Conservation (phyloP, 2,797 vertebrate genomes). For the Propithecus deckenii region DNA sequence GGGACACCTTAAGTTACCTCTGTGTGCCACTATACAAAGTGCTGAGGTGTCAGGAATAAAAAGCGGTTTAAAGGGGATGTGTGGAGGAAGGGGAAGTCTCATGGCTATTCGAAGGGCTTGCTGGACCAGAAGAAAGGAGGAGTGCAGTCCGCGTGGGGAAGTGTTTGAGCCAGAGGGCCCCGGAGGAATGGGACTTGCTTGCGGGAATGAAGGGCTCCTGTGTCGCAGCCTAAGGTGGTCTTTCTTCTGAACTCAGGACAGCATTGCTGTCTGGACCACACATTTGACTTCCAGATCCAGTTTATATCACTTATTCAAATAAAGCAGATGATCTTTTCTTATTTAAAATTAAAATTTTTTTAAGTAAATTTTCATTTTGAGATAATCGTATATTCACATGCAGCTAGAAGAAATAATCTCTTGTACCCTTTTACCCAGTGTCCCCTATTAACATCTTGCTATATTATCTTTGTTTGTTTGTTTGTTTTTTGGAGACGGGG, state of each 20-base stretch:
- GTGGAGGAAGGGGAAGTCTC: not conserved
- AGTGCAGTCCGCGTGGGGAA: not conserved
- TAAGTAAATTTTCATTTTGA: not conserved
- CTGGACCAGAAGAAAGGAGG: not conserved
- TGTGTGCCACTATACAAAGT: not conserved
- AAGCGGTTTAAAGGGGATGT: not conserved
- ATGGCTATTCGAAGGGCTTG: not conserved
- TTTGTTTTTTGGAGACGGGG: not conserved
- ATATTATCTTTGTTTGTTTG: not conserved
- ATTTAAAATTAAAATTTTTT: not conserved
- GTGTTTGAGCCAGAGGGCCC: not conserved
- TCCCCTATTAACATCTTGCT: not conserved
- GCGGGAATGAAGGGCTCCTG: too few species aligned
- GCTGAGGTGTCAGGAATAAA: not conserved
- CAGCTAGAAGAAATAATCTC: not conserved
- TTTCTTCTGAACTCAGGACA: not conserved
- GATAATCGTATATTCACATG: not conserved
- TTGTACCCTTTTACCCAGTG: not conserved
- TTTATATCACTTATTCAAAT: slow-evolving; percentile 10
- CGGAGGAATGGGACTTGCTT: not conserved
- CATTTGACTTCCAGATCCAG: not conserved
- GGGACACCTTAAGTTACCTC: not conserved
- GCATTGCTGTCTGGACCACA: not conserved
- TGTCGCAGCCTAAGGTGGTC: not conserved
- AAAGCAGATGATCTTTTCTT: not conserved